Conservation (phyloP, 2,797 vertebrate genomes). For the Mastacembelus armatus region DNA sequence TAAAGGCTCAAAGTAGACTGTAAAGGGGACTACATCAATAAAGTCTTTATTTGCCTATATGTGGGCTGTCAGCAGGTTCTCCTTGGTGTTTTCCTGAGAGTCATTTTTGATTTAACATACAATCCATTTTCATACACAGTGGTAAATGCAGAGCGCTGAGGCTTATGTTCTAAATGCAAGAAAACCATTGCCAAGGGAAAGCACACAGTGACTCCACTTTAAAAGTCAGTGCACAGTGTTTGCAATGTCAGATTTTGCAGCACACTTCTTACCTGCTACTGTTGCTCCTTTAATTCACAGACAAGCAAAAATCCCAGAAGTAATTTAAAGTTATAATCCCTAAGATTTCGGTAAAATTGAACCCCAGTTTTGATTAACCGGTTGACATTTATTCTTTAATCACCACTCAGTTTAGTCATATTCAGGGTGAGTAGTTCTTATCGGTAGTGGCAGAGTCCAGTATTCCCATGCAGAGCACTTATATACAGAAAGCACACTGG, state of each 20-base stretch:
- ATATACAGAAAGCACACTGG: neutral
- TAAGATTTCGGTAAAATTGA: neutral
- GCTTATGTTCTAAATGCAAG: slow-evolving; percentile 24
- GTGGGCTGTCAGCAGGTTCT: slow-evolving; percentile 60
- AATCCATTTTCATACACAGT: slow-evolving; percentile 59
- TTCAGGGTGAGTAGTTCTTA: neutral
- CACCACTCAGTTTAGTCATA: neutral
- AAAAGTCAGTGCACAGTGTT: slow-evolving; percentile 23
- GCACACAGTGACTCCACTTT: slow-evolving; percentile 24
- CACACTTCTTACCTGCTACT: neutral
- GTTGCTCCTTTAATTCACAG: neutral
- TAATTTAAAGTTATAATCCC: neutral
- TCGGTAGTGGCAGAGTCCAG: neutral
- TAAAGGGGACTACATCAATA: slow-evolving; percentile 48
- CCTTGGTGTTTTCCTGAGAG: slow-evolving; percentile 60
- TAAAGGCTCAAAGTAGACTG: slow-evolving; percentile 40
- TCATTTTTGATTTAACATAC: slow-evolving; percentile 68
- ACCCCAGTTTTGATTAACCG: accelerated
- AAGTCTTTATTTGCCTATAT: slow-evolving; percentile 53
- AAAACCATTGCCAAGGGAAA: slow-evolving; percentile 39
- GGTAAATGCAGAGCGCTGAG: slow-evolving; percentile 30
- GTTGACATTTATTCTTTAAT: neutral
- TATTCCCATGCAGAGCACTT: neutral
- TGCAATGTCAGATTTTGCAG: slow-evolving; percentile 3
- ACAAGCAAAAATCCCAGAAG: neutral